A percentile compares a stretch with the other conserved stretches of the same genome.
Conservation (phyloP, 1,140 invertebrate species). For the Calliphora vicina region DNA sequence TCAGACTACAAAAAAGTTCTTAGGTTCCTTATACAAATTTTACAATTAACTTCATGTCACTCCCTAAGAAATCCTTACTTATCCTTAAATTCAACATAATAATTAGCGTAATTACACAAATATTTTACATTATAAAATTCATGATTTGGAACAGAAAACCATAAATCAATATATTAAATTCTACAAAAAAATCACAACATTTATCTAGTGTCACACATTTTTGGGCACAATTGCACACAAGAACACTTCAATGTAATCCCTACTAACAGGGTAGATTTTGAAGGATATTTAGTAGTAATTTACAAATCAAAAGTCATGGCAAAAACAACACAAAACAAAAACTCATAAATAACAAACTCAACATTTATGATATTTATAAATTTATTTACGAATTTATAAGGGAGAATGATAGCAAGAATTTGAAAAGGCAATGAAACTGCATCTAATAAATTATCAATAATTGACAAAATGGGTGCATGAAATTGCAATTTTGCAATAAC, state of each 20-base stretch:
- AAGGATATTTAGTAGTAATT: conserved; percentile 22
- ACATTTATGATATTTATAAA: neutral
- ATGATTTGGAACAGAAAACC: neutral
- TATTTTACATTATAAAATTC: neutral
- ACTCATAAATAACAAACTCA: conserved; percentile 19
- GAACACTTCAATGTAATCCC: conserved; percentile 3
- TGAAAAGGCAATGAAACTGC: neutral
- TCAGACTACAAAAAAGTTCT: too few species aligned
- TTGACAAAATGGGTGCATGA: conserved; percentile 4
- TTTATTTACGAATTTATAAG: too few species aligned
- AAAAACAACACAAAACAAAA: neutral
- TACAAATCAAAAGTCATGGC: conserved; percentile 20
- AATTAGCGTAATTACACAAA: conserved; percentile 7
- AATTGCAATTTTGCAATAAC: conserved; percentile 24
- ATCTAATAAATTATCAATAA: conserved; percentile 17
- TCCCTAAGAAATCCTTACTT: neutral
- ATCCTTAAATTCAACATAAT: neutral
- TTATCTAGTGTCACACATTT: neutral
- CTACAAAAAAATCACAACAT: too few species aligned
- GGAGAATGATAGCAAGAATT: neutral
- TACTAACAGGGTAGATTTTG: neutral
- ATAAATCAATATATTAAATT: neutral
- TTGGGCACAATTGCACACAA: neutral
- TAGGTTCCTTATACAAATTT: too few species aligned
- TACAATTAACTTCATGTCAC: neutral